Base-by-base conservation (phyloP, 2,113 vertebrate species). In the Tupaia tana region DNA sequence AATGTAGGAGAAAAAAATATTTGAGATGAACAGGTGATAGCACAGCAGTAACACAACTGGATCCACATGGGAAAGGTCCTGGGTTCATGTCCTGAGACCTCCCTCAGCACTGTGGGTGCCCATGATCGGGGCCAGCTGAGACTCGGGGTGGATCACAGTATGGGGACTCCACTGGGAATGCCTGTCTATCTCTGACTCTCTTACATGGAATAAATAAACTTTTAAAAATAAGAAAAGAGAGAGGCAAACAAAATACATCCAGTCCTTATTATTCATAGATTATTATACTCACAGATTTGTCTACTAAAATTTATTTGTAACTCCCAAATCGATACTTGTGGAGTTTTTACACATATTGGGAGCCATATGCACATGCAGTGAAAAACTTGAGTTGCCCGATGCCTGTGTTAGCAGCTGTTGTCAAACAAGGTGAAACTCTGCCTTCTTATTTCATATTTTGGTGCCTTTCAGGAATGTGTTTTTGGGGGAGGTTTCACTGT, bases 221-320 rank as follows among this genome's bases (percentile, higher is more conserved):
- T 43, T 43, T 43, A 43, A 43, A 43, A 43, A 43, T 43, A 43
- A 43, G 43, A 73, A 58, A 1, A 70, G 29, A 79, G 25, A 43
- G 5, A 13, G 25, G 24, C 24, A 73, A 27, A 84, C 22, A 15
- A 80, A 87, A 77, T 9, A 27, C 9, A 56, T 19, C 22, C 29
- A 22, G 16, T 5, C 27, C 27, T 81, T 56, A 64, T 67, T n/a
- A 34, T 11, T 34, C 4, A 52, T 6, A 7, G 22, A 75, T 85
- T 14, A 25, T 52, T 70, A 56, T 67, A 54, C 9, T 7, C 59
- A 73, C 11, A 34, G 89, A 74, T 77, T 20, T 93, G 84, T 79
- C 93, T 66, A 7, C 27, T 82, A 70, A 93, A 78, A 86, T 54
- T 69, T 25, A 73, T 84, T 71, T 43, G 59, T 25, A 95, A 93